These are phyloP conservation scores for Pocillopora verrucosa DNA, from an alignment of 64 coral and sea anemone species.

Conservation along the genomic window DNA sequence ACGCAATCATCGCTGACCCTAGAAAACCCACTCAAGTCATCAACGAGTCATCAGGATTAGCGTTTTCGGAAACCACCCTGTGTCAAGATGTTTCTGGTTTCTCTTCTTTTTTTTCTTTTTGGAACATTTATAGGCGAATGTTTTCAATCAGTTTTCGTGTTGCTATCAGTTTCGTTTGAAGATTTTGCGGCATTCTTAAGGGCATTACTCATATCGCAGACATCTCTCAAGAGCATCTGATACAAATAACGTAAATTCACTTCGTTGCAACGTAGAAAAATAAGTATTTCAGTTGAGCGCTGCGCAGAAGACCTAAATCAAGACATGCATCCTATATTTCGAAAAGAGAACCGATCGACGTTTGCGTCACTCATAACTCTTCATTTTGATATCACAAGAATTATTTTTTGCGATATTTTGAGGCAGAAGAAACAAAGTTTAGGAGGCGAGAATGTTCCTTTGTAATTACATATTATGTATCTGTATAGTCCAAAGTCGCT, in stretches of 20 bases:
- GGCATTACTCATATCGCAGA: background rate
- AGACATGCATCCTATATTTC: conserved; percentile 2
- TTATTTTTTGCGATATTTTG: background rate
- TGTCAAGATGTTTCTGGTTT: background rate
- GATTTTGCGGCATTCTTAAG: background rate
- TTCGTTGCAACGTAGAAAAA: background rate
- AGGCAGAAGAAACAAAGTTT: background rate
- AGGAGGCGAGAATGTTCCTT: background rate
- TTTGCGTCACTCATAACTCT: background rate
- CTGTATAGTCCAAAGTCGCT: too few relatives aligned
- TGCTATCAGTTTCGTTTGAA: background rate
- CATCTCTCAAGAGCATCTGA: background rate
- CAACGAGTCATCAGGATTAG: too few relatives aligned
- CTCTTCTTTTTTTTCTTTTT: background rate
- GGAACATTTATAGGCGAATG: background rate
- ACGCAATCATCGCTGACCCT: too few relatives aligned
- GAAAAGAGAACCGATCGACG: background rate
- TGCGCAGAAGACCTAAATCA: background rate
- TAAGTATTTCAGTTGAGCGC: background rate
- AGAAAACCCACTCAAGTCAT: too few relatives aligned
- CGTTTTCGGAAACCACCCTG: background rate
- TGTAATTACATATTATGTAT: too few relatives aligned
- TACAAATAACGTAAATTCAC: background rate
- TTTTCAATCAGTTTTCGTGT: background rate
- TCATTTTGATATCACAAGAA: background rate